A percentile compares a stretch with the other conserved stretches of the same genome.
Conservation (phyloP, 1,140 invertebrate genomes). For the Dufourea novaeangliae region DNA sequence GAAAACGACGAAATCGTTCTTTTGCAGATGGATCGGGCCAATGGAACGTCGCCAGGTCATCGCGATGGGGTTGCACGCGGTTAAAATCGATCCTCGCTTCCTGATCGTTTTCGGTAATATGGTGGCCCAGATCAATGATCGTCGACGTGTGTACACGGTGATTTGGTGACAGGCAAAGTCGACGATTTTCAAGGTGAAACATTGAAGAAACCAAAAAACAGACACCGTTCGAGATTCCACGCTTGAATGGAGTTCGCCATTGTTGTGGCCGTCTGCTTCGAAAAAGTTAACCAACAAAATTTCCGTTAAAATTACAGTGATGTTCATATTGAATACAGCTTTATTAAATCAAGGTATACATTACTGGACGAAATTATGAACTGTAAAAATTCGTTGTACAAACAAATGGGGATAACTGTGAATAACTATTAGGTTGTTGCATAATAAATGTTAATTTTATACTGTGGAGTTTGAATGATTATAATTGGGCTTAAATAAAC, state of each 20-base stretch:
- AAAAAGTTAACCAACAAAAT: not conserved
- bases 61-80: conserved; percentile 43
- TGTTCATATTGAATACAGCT: too few relatives aligned
- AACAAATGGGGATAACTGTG: too few relatives aligned
- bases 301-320: not conserved
- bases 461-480: too few relatives aligned
- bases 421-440: too few relatives aligned
- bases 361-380: too few relatives aligned
- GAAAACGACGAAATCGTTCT: conserved; percentile 3
- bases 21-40: conserved; percentile 14
- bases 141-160: not conserved
- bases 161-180: not conserved
- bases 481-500: too few relatives aligned
- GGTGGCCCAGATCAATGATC: conserved; percentile 24
- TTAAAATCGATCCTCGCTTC: conserved; percentile 53
- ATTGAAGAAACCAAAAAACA: too few relatives aligned
- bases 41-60: conserved; percentile 27
- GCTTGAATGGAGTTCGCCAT: not conserved
- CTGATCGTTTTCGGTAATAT: conserved; percentile 50
- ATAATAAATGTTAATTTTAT: too few relatives aligned
- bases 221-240: too few relatives aligned
- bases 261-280: not conserved
- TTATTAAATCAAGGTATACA: too few relatives aligned
- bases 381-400: too few relatives aligned
- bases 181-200: not conserved